phyloP scores from a whole-genome alignment of 2,888 invertebrate species.

The Hymenopus coronatus region DNA sequence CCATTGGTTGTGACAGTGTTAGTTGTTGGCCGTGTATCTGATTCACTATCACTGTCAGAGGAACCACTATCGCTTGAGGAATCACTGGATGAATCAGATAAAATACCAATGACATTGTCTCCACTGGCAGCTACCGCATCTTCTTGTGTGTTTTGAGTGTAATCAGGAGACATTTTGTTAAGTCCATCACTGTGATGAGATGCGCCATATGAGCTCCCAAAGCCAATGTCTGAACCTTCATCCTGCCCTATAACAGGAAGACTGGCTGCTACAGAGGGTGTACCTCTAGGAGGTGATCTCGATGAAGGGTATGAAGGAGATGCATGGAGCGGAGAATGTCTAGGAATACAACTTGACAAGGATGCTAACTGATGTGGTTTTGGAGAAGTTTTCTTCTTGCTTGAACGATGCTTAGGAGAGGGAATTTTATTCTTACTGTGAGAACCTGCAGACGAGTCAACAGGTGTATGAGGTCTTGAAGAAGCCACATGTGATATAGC shows the following conservation, averaged over 20 bases:
- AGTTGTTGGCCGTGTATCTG: constrained; percentile 44
- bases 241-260: constrained; percentile 27
- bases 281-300: constrained; percentile 31
- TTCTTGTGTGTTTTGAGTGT: background rate
- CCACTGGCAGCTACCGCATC: background rate
- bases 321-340: constrained; percentile 58
- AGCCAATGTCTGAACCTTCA: constrained; percentile 9
- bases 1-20: constrained; percentile 5
- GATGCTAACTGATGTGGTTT: constrained; percentile 26
- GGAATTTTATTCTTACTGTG: constrained; percentile 17
- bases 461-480: background rate
- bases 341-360: constrained; percentile 44
- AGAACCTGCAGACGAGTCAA: constrained; percentile 2
- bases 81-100: constrained; percentile 44
- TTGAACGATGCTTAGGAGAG: constrained; percentile 30
- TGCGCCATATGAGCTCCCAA: background rate
- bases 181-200: background rate
- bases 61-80: constrained; percentile 47
- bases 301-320: constrained; percentile 50
- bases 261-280: constrained; percentile 7
- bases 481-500: background rate
- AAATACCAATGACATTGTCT: background rate
- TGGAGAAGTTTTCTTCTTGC: constrained; percentile 32
- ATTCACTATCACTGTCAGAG: constrained; percentile 52
- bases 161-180: constrained; percentile 2